phyloP scores from a whole-genome alignment of 2,113 vertebrate genomes.

The Oryzias celebensis region DNA sequence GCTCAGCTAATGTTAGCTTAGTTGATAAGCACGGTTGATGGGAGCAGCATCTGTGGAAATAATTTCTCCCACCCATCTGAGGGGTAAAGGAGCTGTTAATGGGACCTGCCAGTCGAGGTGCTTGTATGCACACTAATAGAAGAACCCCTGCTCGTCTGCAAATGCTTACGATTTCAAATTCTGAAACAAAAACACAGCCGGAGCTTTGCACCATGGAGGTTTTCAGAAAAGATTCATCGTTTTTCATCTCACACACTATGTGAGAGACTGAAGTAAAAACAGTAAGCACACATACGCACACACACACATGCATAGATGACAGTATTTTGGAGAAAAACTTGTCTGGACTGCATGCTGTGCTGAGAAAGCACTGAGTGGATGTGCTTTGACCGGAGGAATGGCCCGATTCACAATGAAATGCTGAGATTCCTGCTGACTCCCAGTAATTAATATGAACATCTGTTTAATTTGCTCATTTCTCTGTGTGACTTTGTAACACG shows the following conservation, averaged over 20 bases:
- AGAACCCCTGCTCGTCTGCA: constrained; percentile 13
- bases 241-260: constrained; percentile 15
- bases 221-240: constrained; percentile 18
- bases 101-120: constrained; percentile 53
- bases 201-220: constrained; percentile 9
- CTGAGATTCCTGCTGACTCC: constrained; percentile 32
- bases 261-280: constrained; percentile 37
- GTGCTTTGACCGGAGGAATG: constrained; percentile 19
- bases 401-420: constrained; percentile 26
- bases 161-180: constrained; percentile 31
- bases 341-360: constrained; percentile 43
- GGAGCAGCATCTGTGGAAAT: constrained; percentile 59
- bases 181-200: constrained; percentile 8
- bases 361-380: constrained; percentile 37
- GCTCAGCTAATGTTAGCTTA: constrained; percentile 67
- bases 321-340: constrained; percentile 46
- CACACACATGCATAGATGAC: constrained; percentile 18
- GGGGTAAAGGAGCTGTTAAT: constrained; percentile 59
- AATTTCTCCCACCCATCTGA: constrained; percentile 41
- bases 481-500: constrained; percentile 51
- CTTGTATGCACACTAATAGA: constrained; percentile 58
- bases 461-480: constrained; percentile 69
- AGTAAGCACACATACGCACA: constrained; percentile 22
- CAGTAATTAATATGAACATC: constrained; percentile 55
- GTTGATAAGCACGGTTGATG: constrained; percentile 60